Evolutionary conservation across 2,888 invertebrate species (phyloP).

Genomic region (Orthosia incerta): DNA sequence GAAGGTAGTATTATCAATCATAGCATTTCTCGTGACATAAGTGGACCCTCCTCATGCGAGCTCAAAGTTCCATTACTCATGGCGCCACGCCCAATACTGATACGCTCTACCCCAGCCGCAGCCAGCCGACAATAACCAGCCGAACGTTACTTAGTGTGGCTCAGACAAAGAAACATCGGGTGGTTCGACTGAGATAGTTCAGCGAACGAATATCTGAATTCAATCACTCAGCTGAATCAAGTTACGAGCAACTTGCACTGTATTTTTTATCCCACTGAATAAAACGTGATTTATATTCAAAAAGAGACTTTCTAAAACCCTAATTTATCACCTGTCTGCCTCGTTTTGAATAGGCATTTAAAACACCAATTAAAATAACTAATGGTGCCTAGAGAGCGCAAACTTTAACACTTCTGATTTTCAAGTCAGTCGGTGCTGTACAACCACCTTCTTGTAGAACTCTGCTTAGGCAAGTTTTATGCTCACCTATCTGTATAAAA

Average conservation of each 20-base stretch:
- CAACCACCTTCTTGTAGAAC: constrained; percentile 44
- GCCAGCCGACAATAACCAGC: constrained; percentile 75
- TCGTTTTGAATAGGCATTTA: constrained; percentile 50
- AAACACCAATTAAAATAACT: constrained; percentile 57
- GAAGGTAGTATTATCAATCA: constrained; percentile 88
- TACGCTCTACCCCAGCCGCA: constrained; percentile 79
- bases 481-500: constrained; percentile 58
- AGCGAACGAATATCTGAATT: constrained; percentile 51
- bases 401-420: constrained; percentile 53
- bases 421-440: constrained; percentile 34
- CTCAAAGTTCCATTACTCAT: constrained; percentile 89
- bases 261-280: constrained; percentile 36
- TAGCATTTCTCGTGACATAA: constrained; percentile 88
- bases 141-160: constrained; percentile 54
- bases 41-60: constrained; percentile 90
- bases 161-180: constrained; percentile 60
- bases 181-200: constrained; percentile 45
- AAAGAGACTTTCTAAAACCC: constrained; percentile 34
- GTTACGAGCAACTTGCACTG: constrained; percentile 41
- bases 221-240: constrained; percentile 57
- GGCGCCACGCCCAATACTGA: constrained; percentile 86
- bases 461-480: constrained; percentile 54
- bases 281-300: constrained; percentile 37
- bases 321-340: constrained; percentile 44
- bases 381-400: constrained; percentile 47